These are phyloP conservation scores for Pseudomugil tenellus DNA, from an alignment of 2,797 vertebrate species.

Conservation along the genomic window DNA sequence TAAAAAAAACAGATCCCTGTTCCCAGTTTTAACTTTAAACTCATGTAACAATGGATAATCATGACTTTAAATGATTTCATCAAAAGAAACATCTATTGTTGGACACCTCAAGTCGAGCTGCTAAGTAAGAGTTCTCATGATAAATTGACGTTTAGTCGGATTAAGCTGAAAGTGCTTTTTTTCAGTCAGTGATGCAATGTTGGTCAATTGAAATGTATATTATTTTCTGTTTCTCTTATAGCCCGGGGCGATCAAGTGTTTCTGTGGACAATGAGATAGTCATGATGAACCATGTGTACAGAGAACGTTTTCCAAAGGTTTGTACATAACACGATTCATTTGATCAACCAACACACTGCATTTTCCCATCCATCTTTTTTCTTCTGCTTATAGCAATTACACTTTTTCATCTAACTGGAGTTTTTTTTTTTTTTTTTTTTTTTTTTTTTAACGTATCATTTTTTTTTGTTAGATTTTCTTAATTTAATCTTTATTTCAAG, in stretches of 20 bases:
- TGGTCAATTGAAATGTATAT: slow-evolving; percentile 8
- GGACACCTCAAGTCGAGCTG: slow-evolving; percentile 11
- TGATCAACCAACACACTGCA: background rate
- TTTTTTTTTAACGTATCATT: no score
- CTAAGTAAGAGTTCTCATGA: slow-evolving; percentile 17
- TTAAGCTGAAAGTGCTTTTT: slow-evolving; percentile 8
- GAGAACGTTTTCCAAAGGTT: slow-evolving; percentile 98
- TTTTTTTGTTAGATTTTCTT: background rate
- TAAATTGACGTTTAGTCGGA: slow-evolving; percentile 12
- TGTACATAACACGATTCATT: slow-evolving; percentile 1
- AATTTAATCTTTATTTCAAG: background rate
- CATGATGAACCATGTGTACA: slow-evolving; percentile 99
- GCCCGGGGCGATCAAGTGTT: slow-evolving; percentile 90
- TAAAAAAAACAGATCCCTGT: slow-evolving; percentile 34
- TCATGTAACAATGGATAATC: slow-evolving; percentile 41
- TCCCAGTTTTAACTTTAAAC: slow-evolving; percentile 32
- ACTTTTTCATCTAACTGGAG: no score
- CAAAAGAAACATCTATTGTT: slow-evolving; percentile 38
- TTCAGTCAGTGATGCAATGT: background rate
- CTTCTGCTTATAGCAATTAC: no score
- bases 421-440: background rate
- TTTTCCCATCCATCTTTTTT: background rate
- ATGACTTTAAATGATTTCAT: slow-evolving; percentile 48
- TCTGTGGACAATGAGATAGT: slow-evolving; percentile 96
- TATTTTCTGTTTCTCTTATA: slow-evolving; percentile 62